Conservation (phyloP, 2,888 invertebrate species). For the Agrochola litura region DNA sequence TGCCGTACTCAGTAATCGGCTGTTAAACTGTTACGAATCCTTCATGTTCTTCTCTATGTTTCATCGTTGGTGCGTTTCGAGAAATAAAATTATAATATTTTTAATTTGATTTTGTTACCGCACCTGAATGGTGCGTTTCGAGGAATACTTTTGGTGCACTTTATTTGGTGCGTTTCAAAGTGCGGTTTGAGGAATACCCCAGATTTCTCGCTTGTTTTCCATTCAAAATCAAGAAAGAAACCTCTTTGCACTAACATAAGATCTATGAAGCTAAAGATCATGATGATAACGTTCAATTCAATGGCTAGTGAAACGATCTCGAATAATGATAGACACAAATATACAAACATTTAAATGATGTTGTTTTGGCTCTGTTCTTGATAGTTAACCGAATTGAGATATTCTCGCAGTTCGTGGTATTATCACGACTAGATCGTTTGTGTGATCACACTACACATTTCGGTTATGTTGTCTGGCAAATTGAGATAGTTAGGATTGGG, state of each 20-base stretch:
- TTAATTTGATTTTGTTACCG: too few species aligned
- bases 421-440: slow-evolving; percentile 5
- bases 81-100: too few species aligned
- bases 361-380: slow-evolving; percentile 48
- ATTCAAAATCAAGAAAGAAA: slow-evolving; percentile 1
- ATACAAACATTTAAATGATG: slow-evolving; percentile 20
- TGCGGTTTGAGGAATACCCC: too few species aligned
- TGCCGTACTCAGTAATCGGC: too few species aligned
- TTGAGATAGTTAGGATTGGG: too few species aligned
- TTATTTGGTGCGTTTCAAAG: too few species aligned
- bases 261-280: background rate
- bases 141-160: too few species aligned
- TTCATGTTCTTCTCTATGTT: too few species aligned
- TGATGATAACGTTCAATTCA: slow-evolving; percentile 13
- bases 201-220: background rate
- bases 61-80: too few species aligned
- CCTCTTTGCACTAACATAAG: background rate
- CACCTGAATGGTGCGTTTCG: too few species aligned
- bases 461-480: background rate
- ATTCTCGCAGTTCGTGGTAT: slow-evolving; percentile 28
- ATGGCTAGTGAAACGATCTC: background rate
- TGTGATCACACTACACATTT: background rate
- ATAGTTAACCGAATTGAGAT: slow-evolving; percentile 40
- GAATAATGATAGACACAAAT: slow-evolving; percentile 17
- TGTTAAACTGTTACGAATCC: too few species aligned